Evolutionary conservation across 2,797 vertebrate genomes (phyloP).

Genomic region (Brotula barbata): DNA sequence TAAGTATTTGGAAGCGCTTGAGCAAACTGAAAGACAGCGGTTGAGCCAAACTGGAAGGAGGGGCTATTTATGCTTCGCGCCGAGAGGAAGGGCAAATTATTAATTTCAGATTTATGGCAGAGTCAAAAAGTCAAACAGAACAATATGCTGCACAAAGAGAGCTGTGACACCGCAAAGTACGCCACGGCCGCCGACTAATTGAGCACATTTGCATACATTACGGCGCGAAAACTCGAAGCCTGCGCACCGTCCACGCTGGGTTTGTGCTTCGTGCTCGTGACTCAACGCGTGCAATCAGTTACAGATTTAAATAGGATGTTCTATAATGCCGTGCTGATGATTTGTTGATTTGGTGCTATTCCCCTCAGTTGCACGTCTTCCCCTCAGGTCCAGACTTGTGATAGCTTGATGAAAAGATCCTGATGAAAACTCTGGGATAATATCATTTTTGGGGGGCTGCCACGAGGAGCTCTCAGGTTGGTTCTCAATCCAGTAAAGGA

Average conservation of each 20-base stretch:
- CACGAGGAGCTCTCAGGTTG: slow-evolving; percentile 71
- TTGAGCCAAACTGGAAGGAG: slow-evolving; percentile 52
- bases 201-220: slow-evolving; percentile 46
- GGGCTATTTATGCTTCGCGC: slow-evolving; percentile 48
- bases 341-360: slow-evolving; percentile 73
- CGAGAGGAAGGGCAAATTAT: slow-evolving; percentile 57
- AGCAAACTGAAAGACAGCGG: slow-evolving; percentile 60
- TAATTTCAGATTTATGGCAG: slow-evolving; percentile 51
- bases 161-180: slow-evolving; percentile 22
- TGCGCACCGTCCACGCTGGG: slow-evolving; percentile 2
- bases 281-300: slow-evolving; percentile 59
- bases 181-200: slow-evolving; percentile 23
- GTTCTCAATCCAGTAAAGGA: slow-evolving; percentile 63
- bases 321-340: slow-evolving; percentile 69
- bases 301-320: slow-evolving; percentile 64
- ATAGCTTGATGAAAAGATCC: slow-evolving; percentile 76
- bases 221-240: slow-evolving; percentile 48
- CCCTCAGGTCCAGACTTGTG: slow-evolving; percentile 61
- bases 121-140: slow-evolving; percentile 22
- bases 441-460: slow-evolving; percentile 73
- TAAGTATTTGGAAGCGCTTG: slow-evolving; percentile 59
- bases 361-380: slow-evolving; percentile 61
- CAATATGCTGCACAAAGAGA: slow-evolving; percentile 24
- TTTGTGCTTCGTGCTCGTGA: slow-evolving; percentile 28
- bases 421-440: slow-evolving; percentile 77